Evolutionary conservation across 2,888 invertebrate genomes (phyloP), one percentile per base, ranked within the genome.

Genomic region (Tolmerus cingulatus): DNA sequence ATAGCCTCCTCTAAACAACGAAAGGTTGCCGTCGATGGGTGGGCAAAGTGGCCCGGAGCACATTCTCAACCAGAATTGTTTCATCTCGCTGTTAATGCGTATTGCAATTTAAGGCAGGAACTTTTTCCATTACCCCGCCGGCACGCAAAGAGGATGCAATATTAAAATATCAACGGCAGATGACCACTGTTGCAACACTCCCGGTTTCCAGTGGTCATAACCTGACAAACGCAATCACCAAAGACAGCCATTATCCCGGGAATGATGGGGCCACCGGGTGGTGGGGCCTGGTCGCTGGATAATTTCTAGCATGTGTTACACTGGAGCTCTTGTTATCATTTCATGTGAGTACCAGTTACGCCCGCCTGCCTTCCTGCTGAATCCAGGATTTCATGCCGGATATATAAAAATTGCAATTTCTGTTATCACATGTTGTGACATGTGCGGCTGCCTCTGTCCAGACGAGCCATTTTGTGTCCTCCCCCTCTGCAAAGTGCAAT

Each of bases 401-500:
- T 77, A 46, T 77, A 87, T 87, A 87, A 87, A 87, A 87, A 79
- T 87, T 87, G 87, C 87, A 87, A 87, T 87, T 87, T 87, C 81
- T 81, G 87, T 87, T 87, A 87, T 87, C 87, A 87, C 66, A 51
- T 55, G 81, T 81, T 74, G 81, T 87, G 87, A 87, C 87, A 87
- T 87, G 87, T 87, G 87, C 46, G 46, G 76, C 76, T 86, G 34
- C 34, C 34, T 30, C 46, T 84, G 84, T 84, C 55, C 84, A 84
- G 57, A 40, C 66, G 19, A 74, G 66, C 40, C 84, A 37, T 84
- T 84, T 74, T 74, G 40, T 74, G 8, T 2, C 27, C 66, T 46
- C 74, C 84, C n/a, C 84, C 40, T 40, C 19, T 66, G 34, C 34
- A 16, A 84, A 66, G 37, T 57, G 84, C 66, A 84, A 57, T 74